Base-by-base conservation (phyloP, 2,113 vertebrate species). In the Hemicordylus capensis region DNA sequence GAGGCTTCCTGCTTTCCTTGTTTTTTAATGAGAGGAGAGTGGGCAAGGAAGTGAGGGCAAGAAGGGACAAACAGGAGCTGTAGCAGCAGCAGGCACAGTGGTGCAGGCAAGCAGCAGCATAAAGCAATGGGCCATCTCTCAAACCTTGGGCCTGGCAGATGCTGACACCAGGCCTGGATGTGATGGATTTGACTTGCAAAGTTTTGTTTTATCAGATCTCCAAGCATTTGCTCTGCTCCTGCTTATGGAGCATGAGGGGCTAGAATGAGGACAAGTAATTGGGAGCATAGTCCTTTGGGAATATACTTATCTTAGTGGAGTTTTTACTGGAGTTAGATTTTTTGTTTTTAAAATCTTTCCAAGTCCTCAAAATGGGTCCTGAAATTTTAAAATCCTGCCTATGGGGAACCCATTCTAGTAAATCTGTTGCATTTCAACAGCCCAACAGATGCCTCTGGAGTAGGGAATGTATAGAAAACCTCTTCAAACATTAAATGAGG, bases 401-500 rank as follows among this genome's bases (percentile, higher is more conserved):
- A 54, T 44, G 22, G 19, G 37, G 37, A 58, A 5, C 14, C 10
- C 14, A 11, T 72, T 70, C 44, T 37, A 72, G 42, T 73, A 61
- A 79, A 61, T 72, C 31, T 79, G 19, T 20, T 79, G 19, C n/a
- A 31, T 39, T 63, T 31, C 15, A 79, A 48, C 6, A 78, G 76
- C 20, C 7, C 51, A 46, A 24, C 39, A 79, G 54, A 85, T 77
- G 54, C 64, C 75, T 17, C n/a, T 3, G 26, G 28, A 17, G n/a
- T 81, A 76, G n/a, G 26, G 61, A 84, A 76, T 90, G 46, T 11
- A 88, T n/a, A 12, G 77, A 58, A 10, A 85, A 66, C 34, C 34
- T 77, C 31, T 75, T 88, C 28, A 82, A 83, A 72, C 22, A 76
- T 77, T 78, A 11, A 84, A 17, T 31, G 0, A 22, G 79, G 63